These are phyloP conservation scores for Hemichromis elongatus DNA, from an alignment of 2,113 vertebrate genomes.

Conservation along the genomic window DNA sequence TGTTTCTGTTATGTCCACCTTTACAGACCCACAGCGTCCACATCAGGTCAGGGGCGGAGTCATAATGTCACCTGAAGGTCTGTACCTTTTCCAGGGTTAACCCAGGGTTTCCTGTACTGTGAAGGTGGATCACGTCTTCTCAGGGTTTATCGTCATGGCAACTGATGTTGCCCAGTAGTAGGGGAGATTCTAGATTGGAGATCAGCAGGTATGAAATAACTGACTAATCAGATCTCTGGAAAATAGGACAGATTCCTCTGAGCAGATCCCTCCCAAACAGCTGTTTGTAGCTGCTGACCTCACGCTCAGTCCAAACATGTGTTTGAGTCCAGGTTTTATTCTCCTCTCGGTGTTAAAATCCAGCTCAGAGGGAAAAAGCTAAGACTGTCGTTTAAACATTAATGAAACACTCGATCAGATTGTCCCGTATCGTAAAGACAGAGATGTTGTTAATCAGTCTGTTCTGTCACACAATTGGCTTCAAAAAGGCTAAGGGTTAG, in stretches of 20 bases:
- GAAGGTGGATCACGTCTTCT: not conserved
- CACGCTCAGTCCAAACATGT: too few species aligned
- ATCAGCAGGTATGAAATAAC: not conserved
- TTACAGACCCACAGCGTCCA: not conserved
- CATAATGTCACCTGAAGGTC: not conserved
- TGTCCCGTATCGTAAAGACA: not conserved
- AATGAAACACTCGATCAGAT: not conserved
- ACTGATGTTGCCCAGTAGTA: not conserved
- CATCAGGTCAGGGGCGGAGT: not conserved
- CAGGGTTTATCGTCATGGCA: not conserved
- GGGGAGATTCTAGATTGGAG: not conserved
- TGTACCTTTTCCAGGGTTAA: not conserved
- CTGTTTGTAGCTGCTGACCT: too few species aligned
- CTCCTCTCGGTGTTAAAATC: not conserved
- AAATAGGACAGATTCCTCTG: not conserved
- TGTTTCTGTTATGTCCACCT: not conserved
- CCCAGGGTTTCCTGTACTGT: not conserved
- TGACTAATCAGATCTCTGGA: not conserved
- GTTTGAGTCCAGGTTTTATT: not conserved
- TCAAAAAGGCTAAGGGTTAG: not conserved
- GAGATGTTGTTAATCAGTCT: not conserved
- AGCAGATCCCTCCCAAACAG: too few species aligned
- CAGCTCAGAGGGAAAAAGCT: not conserved
- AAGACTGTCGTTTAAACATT: not conserved
- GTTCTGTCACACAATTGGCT: not conserved